Evolutionary conservation across 1,140 invertebrate genomes (phyloP).

Genomic region (Pinna nobilis): DNA sequence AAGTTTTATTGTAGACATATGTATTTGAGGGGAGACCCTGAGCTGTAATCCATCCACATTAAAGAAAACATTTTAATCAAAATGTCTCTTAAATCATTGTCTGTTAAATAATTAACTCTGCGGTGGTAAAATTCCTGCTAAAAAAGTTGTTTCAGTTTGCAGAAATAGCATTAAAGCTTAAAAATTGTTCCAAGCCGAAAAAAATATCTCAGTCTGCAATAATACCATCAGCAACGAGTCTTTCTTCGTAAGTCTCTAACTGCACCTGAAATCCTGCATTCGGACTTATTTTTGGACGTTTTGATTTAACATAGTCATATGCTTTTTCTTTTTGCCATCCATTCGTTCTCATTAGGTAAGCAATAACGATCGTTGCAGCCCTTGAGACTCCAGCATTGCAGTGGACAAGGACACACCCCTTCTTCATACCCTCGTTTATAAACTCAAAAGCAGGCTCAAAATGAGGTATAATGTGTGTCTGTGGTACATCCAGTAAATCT

Average conservation of each 20-base stretch:
- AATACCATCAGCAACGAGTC: background rate
- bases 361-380: conserved; percentile 68
- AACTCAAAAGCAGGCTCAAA: conserved; percentile 98
- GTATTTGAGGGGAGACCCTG: no score
- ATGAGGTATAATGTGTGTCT: conserved; percentile 93
- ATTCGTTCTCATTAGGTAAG: conserved; percentile 83
- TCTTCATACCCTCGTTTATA: conserved; percentile 87
- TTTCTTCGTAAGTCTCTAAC: conserved; percentile 90
- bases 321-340: conserved; percentile 93
- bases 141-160: background rate
- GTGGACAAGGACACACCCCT: conserved; percentile 68
- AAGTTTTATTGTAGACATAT: no score
- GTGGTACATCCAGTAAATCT: conserved; percentile 96
- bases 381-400: conserved; percentile 72
- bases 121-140: no score
- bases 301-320: conserved; percentile 90
- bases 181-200: background rate
- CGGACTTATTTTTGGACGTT: conserved; percentile 94
- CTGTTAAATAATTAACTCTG: no score
- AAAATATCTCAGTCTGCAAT: background rate
- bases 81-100: no score
- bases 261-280: conserved; percentile 95
- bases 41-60: no score
- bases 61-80: no score
- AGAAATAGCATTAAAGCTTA: background rate